Evolutionary conservation across 2,888 invertebrate genomes (phyloP).

Genomic region (Pristionchus entomophagus): DNA sequence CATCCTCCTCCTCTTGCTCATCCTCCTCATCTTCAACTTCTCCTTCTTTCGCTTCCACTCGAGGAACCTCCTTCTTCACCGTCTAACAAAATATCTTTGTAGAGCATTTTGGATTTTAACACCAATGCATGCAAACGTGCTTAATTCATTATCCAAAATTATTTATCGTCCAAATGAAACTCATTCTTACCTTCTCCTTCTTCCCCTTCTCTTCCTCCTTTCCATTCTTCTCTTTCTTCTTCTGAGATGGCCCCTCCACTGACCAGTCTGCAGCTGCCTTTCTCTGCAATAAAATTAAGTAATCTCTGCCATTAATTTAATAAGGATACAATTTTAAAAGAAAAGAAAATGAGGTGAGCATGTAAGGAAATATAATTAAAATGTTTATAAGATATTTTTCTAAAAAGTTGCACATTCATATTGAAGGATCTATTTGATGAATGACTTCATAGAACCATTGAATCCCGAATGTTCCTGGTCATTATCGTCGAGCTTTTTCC

Average conservation of each 20-base stretch:
- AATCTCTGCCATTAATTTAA: too few species aligned
- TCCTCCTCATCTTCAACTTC: conserved; percentile 43
- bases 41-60: conserved; percentile 34
- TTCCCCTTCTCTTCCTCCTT: neutral
- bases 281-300: neutral
- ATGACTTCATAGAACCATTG: neutral
- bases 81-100: neutral
- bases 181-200: neutral
- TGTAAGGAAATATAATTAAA: too few species aligned
- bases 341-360: too few species aligned
- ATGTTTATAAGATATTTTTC: too few species aligned
- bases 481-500: neutral
- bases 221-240: conserved; percentile 22
- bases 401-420: too few species aligned
- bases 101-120: neutral
- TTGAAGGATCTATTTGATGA: too few species aligned
- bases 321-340: too few species aligned
- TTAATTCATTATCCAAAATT: too few species aligned
- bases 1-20: neutral
- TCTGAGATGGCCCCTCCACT: conserved; percentile 35
- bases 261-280: conserved; percentile 13
- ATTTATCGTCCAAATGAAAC: neutral
- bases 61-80: conserved; percentile 9
- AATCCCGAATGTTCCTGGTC: neutral
- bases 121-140: too few species aligned